Percentiles rank a stretch among this genome's conserved stretches.
phyloP scores from a whole-genome alignment of 2,797 vertebrate genomes.

The Percopsis omiscomaycus region DNA sequence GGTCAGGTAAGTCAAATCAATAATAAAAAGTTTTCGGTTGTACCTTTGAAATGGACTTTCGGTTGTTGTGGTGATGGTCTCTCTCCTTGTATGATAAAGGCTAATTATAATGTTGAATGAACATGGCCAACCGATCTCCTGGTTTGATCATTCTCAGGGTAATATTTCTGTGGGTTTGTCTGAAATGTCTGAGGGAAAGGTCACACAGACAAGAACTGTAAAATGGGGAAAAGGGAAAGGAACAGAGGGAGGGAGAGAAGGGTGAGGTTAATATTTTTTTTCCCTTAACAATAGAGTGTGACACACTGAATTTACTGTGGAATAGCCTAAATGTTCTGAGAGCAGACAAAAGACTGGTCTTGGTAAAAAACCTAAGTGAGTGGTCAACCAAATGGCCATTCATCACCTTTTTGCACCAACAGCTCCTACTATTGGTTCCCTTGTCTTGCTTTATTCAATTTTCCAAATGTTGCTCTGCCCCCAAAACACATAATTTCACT shows the following conservation, averaged over 20 bases:
- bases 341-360: no score
- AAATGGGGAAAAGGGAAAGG: slow-evolving; percentile 24
- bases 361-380: no score
- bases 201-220: slow-evolving; percentile 31
- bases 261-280: slow-evolving; percentile 15
- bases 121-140: slow-evolving; percentile 34
- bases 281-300: slow-evolving; percentile 1
- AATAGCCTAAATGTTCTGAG: no score
- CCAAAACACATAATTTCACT: no score
- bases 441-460: no score
- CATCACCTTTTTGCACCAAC: no score
- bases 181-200: slow-evolving; percentile 43
- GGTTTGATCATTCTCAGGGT: slow-evolving; percentile 41
- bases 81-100: slow-evolving; percentile 45
- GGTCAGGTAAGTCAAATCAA: slow-evolving; percentile 9
- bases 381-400: no score
- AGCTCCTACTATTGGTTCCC: no score
- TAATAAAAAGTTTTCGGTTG: slow-evolving; percentile 8
- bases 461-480: no score
- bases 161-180: slow-evolving; percentile 48
- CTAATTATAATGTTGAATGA: slow-evolving; percentile 60
- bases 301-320: neutral
- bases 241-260: neutral
- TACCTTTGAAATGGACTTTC: slow-evolving; percentile 37
- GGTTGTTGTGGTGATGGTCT: slow-evolving; percentile 29